A percentile compares a stretch with the other conserved stretches of the same genome.
These are phyloP conservation scores for Anoplius nigerrimus DNA, from an alignment of 2,888 invertebrate species.

Conservation along the genomic window DNA sequence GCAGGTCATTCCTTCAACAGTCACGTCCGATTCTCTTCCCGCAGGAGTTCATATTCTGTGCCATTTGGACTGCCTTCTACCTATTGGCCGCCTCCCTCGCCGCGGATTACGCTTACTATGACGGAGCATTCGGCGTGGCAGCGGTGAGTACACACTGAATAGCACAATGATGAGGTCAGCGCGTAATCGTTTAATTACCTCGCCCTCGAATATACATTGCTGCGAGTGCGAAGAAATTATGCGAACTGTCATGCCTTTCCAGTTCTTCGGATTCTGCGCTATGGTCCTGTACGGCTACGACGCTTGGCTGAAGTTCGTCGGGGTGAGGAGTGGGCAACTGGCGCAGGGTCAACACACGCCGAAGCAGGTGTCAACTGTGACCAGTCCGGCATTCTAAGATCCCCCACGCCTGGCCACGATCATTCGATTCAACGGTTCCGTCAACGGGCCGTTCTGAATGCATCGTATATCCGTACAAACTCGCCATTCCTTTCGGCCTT, in stretches of 20 bases:
- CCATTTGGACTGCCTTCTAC: conserved; percentile 84
- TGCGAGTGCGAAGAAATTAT: too few relatives aligned
- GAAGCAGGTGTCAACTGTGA: conserved; percentile 79
- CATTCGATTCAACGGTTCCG: too few relatives aligned
- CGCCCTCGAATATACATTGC: too few relatives aligned
- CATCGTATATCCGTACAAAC: too few relatives aligned
- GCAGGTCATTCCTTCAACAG: neutral
- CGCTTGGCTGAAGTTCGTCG: conserved; percentile 86
- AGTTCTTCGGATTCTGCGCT: conserved; percentile 92
- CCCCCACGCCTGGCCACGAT: too few relatives aligned
- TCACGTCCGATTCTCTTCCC: conserved; percentile 42
- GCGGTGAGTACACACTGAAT: conserved; percentile 82
- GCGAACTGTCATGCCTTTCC: too few relatives aligned
- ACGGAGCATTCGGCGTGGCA: conserved; percentile 78
- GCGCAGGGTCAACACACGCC: conserved; percentile 84
- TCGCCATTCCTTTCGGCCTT: too few relatives aligned
- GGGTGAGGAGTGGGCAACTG: conserved; percentile 80
- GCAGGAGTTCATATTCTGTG: conserved; percentile 85
- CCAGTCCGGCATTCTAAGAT: conserved; percentile 75
- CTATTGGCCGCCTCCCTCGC: conserved; percentile 85
- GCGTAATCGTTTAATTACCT: too few relatives aligned
- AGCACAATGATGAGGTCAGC: too few relatives aligned
- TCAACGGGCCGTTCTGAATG: too few relatives aligned
- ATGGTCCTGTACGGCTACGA: conserved; percentile 88
- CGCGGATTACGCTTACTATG: conserved; percentile 73